Conservation (phyloP, 2,113 vertebrate genomes). For the Phrynocephalus versicolor region DNA sequence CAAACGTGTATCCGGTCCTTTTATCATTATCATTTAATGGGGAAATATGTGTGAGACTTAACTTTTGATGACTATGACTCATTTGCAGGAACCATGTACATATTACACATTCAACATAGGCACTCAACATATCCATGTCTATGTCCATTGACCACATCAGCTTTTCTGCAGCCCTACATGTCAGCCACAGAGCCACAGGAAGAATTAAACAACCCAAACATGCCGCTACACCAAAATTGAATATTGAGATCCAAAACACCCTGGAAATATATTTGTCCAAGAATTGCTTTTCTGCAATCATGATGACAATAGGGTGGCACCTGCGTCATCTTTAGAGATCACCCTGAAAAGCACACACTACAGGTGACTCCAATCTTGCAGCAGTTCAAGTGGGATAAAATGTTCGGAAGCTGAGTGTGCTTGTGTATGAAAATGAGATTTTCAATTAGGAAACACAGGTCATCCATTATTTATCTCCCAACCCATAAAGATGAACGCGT, state of each 20-base stretch:
- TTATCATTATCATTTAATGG: not conserved
- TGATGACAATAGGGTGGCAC: not conserved
- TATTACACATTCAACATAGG: not conserved
- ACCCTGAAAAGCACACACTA: too few species aligned
- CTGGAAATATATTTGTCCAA: not conserved
- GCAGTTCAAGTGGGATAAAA: not conserved
- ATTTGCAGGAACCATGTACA: not conserved
- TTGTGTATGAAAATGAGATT: not conserved
- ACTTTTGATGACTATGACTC: not conserved
- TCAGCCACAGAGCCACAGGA: not conserved
- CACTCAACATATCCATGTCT: not conserved
- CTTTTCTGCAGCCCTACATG: not conserved
- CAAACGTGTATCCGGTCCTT: not conserved
- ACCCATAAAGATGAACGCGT: not conserved
- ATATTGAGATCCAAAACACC: not conserved
- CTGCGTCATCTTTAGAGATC: too few species aligned
- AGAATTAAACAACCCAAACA: not conserved
- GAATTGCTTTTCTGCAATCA: not conserved
- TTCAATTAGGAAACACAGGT: not conserved
- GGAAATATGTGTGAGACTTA: not conserved
- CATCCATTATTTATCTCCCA: not conserved
- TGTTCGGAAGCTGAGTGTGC: too few species aligned
- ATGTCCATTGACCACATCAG: not conserved
- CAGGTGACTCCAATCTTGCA: not conserved
- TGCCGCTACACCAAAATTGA: not conserved